These are phyloP conservation scores for Megatriorchis doriae DNA, from an alignment of 2,113 vertebrate species.

Conservation along the genomic window DNA sequence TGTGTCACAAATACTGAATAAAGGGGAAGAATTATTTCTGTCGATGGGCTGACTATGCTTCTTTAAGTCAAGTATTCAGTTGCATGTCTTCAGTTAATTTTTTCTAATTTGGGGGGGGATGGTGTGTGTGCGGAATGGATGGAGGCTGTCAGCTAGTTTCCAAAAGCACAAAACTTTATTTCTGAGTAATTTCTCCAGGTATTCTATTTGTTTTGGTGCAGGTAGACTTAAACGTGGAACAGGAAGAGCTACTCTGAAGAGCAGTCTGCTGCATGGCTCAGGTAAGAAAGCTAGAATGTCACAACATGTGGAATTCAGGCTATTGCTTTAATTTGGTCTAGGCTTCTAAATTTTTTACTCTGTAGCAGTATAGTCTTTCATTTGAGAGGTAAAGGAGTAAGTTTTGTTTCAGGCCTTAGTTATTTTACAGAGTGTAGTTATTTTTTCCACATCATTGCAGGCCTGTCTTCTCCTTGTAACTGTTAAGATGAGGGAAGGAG, in stretches of 20 bases:
- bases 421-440: background rate
- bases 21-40: background rate
- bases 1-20: background rate
- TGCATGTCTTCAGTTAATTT: background rate
- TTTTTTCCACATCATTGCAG: background rate
- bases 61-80: background rate
- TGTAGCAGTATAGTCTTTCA: background rate
- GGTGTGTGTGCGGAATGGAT: too few relatives aligned
- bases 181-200: background rate
- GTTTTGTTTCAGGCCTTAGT: background rate
- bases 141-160: background rate
- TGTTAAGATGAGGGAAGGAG: background rate
- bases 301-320: background rate
- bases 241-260: rapidly evolving
- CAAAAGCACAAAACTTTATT: background rate
- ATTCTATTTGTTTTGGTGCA: background rate
- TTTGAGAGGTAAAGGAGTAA: background rate
- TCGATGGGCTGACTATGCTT: background rate
- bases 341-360: background rate
- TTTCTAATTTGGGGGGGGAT: background rate
- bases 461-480: background rate
- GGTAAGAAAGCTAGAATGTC: background rate
- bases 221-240: rapidly evolving
- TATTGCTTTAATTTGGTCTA: background rate
- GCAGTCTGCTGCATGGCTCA: background rate